Base-by-base conservation (phyloP, 1,140 invertebrate genomes). In the Idris sp. region DNA sequence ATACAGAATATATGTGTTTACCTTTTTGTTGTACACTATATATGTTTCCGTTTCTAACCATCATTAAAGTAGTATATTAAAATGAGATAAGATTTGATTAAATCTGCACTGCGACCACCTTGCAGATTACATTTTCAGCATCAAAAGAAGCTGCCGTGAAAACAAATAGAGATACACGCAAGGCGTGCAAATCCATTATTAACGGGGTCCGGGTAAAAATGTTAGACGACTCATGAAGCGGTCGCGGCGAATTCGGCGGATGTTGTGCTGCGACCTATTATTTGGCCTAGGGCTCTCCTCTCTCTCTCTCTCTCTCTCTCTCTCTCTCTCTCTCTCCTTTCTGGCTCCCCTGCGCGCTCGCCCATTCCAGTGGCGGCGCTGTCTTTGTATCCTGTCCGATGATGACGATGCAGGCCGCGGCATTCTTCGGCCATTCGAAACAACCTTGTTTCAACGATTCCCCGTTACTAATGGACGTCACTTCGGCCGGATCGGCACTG, bases 341-440 rank as follows among this genome's bases (percentile, higher is more conserved):
- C n/a, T n/a, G n/a, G n/a, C 48, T 73, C 56, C 49, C 61, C 44
- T 43, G 65, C 51, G 26, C 28, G 58, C 19, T 53, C 41, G 58
- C 62, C 58, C 53, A 59, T 68, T 72, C 68, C 79, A 75, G 75
- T 77, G 81, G 81, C 82, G 81, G 79, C 79, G 77, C 78, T 83
- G 81, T 84, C 83, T 86, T 87, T 87, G 84, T 85, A 81, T 48
- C 36, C 59, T 54, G 61, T 61, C 79, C 75, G 79, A 84, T 79
- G 84, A 87, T 87, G 85, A 87, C 86, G 84, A 73, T 84, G 86
- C 85, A 85, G 56, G 31, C 31, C 26, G 67, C 69, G n/a, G 49
- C 43, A 48, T 65, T 64, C 64, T 69, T 69, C 28, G 38, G 74
- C 69, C 54, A 79, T 82, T 78, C 82, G 78, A 80, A 81, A 80